Evolutionary conservation across 2,797 vertebrate genomes (phyloP).

Genomic region (Sebastes nivosus): DNA sequence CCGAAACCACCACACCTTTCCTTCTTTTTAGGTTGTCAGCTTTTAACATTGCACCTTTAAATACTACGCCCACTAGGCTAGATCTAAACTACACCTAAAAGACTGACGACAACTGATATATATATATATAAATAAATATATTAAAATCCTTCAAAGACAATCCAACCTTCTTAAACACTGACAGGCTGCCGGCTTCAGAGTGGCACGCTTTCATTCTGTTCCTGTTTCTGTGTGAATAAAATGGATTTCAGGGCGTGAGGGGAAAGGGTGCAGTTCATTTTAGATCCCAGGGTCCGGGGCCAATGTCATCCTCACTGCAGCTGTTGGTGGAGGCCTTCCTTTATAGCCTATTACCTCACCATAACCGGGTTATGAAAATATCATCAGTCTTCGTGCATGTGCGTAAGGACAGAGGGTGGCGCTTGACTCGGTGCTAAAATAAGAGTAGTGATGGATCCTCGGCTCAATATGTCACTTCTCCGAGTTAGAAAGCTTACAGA

Average conservation of each 20-base stretch:
- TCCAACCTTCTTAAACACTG: background rate
- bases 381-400: constrained; percentile 70
- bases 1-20: constrained; percentile 10
- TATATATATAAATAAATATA: no score
- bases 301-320: constrained; percentile 75
- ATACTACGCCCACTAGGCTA: background rate
- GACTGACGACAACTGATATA: background rate
- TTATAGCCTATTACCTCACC: constrained; percentile 83
- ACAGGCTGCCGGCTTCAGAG: background rate
- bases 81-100: background rate
- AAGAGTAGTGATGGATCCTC: constrained; percentile 48
- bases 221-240: constrained; percentile 18
- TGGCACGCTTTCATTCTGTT: background rate
- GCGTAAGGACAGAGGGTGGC: constrained; percentile 51
- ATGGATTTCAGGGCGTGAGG: constrained; percentile 21
- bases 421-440: constrained; percentile 59
- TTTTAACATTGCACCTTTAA: background rate
- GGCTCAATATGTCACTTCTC: background rate
- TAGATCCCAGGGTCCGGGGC: constrained; percentile 52
- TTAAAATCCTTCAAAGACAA: background rate
- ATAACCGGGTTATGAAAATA: constrained; percentile 84
- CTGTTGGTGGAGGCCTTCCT: constrained; percentile 73
- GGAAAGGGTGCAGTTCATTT: constrained; percentile 59
- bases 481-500: background rate
- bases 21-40: background rate